Evolutionary conservation across 1,140 invertebrate species (phyloP), one percentile per base, ranked within the genome.

Genomic region (Macrotrachela quadricornifera): DNA sequence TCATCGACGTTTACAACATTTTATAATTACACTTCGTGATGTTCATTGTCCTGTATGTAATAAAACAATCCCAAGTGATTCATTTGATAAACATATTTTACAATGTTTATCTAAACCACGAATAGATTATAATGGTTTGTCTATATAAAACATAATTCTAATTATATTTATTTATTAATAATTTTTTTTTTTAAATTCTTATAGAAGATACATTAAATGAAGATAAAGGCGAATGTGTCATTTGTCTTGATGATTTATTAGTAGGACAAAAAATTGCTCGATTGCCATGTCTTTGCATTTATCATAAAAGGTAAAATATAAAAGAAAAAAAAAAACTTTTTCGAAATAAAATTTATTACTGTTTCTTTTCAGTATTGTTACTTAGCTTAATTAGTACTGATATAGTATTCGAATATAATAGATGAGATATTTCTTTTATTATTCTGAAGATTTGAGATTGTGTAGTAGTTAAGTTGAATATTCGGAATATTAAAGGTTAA

Each of bases 71-170:
- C 74, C 91, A 69, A 84, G 88, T 60, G 87, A 95, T 72, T 90
- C 96, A 71, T 85, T 92, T 64, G 90, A 96, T 76, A 88, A 85
- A 75, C 91, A 95, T 74, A 78, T 96, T 62, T 85, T 95, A 61
- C 91, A 95, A 82, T 96, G 91, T 77, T 80, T 96, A 71, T 95
- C 90, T 51, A 90, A 94, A 77, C 91, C 90, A 61, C 78, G 85
- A 67, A 83, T 96, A 64, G 90, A 81, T 67, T 96, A 96, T 73
- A 96, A 96, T 75, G 90, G 88, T 95, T 65, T 72, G 77, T 59
- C 14, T 55, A 40, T 13, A 40, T 49, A 38, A 47, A 41, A 18
- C 46, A 9, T 39, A 30, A 10, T 16, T 6, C 57, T 15, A 41
- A 9, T 17, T 4, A n/a, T 9, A 12, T 49, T 21, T 36, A 14